phyloP scores from a whole-genome alignment of 30 jellyfish, hydroid and myxozoan genomes.

The Chironex yamaguchii region DNA sequence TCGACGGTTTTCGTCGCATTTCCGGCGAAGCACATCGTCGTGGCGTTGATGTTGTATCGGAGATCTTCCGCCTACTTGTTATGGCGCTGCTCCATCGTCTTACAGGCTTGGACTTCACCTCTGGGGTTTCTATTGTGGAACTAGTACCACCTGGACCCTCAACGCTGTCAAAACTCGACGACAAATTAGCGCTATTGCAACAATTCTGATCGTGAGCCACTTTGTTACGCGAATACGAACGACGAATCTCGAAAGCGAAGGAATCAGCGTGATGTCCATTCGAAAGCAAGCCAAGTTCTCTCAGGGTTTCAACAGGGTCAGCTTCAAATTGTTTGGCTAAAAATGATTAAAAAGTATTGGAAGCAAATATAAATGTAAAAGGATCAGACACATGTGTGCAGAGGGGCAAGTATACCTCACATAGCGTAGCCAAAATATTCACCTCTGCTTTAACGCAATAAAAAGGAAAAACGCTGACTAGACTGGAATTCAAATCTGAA shows the following conservation, averaged over 20 bases:
- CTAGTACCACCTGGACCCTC: slow-evolving; percentile 83
- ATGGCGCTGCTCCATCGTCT: neutral
- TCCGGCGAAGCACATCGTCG: slow-evolving; percentile 57
- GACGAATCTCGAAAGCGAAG: neutral
- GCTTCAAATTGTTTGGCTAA: slow-evolving; percentile 74
- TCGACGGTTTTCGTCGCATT: slow-evolving; percentile 44
- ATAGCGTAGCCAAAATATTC: no score
- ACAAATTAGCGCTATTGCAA: neutral
- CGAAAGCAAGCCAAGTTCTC: slow-evolving; percentile 61
- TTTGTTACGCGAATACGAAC: neutral
- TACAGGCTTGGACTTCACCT: neutral
- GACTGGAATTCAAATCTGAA: no score
- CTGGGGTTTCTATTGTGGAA: slow-evolving; percentile 27
- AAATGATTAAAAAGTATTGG: neutral
- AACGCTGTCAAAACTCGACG: slow-evolving; percentile 45
- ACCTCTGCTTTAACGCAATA: no score
- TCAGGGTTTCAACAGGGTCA: slow-evolving; percentile 57
- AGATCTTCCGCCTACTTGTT: neutral
- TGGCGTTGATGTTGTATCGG: neutral
- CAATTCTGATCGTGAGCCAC: neutral
- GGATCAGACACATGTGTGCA: no score
- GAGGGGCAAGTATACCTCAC: no score
- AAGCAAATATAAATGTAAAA: no score
- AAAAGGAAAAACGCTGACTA: no score
- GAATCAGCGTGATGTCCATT: neutral